Evolutionary conservation across 2,888 invertebrate species (phyloP), one percentile per base, ranked within the genome.

Genomic region (Tigriopus californicus): DNA sequence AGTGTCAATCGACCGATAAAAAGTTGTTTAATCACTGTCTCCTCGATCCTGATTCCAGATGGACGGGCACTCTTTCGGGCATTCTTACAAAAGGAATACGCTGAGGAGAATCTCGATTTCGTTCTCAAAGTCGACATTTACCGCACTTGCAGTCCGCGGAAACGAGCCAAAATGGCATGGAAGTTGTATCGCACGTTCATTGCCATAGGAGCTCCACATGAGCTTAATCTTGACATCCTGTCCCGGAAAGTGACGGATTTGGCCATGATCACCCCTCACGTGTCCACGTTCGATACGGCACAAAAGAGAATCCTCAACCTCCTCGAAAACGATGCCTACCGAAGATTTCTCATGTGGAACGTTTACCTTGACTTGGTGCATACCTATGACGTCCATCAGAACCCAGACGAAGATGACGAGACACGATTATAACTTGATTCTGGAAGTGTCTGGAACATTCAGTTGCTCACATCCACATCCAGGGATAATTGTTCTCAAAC

Each of bases 51-150:
- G 8, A 5, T 65, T 66, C 44, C 69, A 77, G 77, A 73, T 68
- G 77, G 76, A 6, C 67, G 74, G 61, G 71, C 74, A 20, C 66
- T 77, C 53, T 77, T 77, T 67, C 69, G 72, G 59, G 74, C 73
- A 6, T 77, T 77, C 66, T 68, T 77, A 8, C 70, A 72, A 63
- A 70, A 74, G 1, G 77, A 77, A 65, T 76, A 74, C 66, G 75
- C 75, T 64, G 76, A 77, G 62, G 77, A 77, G 65, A 77, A 77
- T 65, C 69, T 77, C 24, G 77, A 77, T 63, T 77, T 77, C 65
- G 77, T 76, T 76, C 66, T 76, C 15, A 75, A 76, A 4, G 75
- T 76, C 65, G 75, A 77, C 66, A 74, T 76, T 57, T 77, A 71
- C 67, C 73, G 70, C 63, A 66, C 66, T 65, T 64, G 69, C 41